Evolutionary conservation across 2,797 vertebrate species (phyloP).

Genomic region (Chelonia mydas): DNA sequence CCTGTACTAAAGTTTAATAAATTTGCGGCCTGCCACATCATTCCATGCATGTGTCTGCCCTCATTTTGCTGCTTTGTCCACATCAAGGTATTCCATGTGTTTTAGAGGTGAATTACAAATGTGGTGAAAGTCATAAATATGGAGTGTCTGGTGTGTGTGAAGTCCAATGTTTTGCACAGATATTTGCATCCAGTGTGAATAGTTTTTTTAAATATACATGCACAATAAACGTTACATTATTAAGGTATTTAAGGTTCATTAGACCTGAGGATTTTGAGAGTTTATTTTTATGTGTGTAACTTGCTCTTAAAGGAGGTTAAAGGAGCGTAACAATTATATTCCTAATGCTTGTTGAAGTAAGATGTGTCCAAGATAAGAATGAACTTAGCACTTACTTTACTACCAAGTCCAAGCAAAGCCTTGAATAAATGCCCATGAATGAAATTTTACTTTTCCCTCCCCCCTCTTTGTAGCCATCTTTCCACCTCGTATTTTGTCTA

Average conservation of each 20-base stretch:
- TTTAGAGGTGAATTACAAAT: not conserved
- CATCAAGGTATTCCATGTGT: not conserved
- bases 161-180: not conserved
- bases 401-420: not conserved
- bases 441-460: not conserved
- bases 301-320: not conserved
- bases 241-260: not conserved
- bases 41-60: not conserved
- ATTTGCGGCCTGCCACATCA: not conserved
- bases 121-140: not conserved
- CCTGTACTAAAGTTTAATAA: not conserved
- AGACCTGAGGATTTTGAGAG: not conserved
- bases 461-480: slow-evolving; percentile 87
- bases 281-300: not conserved
- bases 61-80: not conserved
- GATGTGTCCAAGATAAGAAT: not conserved
- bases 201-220: not conserved
- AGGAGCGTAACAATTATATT: not conserved
- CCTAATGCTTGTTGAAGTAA: not conserved
- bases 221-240: not conserved
- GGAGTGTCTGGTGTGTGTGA: not conserved
- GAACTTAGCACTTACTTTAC: not conserved
- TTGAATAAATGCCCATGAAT: not conserved
- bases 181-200: not conserved
- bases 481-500: slow-evolving; percentile 89